Percentiles rank a stretch among this genome's conserved stretches.
Evolutionary conservation across 2,888 invertebrate species (phyloP).

Genomic region (Pardosa pseudoannulata): DNA sequence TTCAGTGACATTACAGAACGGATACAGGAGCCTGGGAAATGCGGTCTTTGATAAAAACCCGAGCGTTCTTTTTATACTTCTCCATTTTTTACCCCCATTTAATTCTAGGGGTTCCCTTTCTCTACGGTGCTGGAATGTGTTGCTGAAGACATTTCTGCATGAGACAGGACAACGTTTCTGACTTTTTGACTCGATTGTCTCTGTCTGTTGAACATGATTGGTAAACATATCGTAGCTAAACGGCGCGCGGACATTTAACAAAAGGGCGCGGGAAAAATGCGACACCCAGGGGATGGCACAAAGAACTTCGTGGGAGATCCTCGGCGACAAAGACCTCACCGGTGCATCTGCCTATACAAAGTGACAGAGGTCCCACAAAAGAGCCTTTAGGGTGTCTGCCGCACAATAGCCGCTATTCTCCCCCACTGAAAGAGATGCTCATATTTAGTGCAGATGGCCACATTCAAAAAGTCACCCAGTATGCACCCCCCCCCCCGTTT

Average conservation of each 20-base stretch:
- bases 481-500: constrained; percentile 8
- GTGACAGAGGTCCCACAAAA: constrained; percentile 57
- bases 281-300: constrained; percentile 31
- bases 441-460: constrained; percentile 70
- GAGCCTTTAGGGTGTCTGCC: constrained; percentile 23
- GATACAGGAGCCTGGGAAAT: constrained; percentile 11
- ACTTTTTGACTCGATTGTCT: constrained; percentile 43
- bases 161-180: constrained; percentile 39
- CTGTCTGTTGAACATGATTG: constrained; percentile 64
- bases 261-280: constrained; percentile 36
- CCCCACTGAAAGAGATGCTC: constrained; percentile 56
- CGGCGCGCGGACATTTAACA: constrained; percentile 9
- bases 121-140: background rate
- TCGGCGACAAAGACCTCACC: constrained; percentile 68
- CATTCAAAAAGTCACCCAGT: constrained; percentile 45
- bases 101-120: background rate
- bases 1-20: background rate
- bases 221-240: constrained; percentile 56
- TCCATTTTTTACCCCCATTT: background rate
- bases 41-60: background rate
- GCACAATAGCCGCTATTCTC: constrained; percentile 26
- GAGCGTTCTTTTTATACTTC: background rate
- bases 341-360: constrained; percentile 67
- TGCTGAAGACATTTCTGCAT: constrained; percentile 49
- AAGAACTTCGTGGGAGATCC: constrained; percentile 63